Conservation (phyloP, 2,113 vertebrate species). For the Oceanites oceanicus region DNA sequence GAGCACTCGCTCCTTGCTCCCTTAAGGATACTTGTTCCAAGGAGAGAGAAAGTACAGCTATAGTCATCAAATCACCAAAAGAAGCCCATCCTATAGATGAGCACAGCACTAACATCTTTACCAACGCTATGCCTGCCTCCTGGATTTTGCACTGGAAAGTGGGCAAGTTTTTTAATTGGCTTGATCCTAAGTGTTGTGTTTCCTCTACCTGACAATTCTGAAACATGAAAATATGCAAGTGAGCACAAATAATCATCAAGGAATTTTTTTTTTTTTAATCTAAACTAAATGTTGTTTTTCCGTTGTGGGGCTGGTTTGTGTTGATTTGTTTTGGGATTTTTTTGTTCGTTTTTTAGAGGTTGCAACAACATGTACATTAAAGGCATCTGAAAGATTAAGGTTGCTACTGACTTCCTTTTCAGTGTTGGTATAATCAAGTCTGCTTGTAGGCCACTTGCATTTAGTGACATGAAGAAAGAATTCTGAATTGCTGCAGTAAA, state of each 20-base stretch:
- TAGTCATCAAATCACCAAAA: not conserved
- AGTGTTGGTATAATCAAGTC: not conserved
- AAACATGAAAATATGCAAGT: not conserved
- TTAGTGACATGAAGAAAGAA: not conserved
- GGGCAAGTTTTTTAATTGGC: not conserved
- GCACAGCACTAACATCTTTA: not conserved
- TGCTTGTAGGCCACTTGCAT: not conserved
- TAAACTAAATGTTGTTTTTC: not conserved
- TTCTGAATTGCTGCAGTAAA: not conserved
- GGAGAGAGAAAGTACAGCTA: not conserved
- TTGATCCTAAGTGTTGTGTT: not conserved
- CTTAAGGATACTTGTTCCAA: not conserved
- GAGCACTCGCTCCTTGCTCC: not conserved
- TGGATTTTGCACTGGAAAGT: not conserved
- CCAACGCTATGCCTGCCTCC: not conserved
- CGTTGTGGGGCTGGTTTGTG: not conserved
- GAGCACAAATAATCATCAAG: not conserved
- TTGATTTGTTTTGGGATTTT: not conserved
- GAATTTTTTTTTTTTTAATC: no score
- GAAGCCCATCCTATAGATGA: not conserved
- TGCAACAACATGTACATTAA: not conserved
- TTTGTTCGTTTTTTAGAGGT: not conserved
- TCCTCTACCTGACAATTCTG: not conserved
- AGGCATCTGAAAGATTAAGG: not conserved
- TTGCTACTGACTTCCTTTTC: not conserved